These are phyloP conservation scores for Macaria notata DNA, from an alignment of 2,888 invertebrate species.

Conservation along the genomic window DNA sequence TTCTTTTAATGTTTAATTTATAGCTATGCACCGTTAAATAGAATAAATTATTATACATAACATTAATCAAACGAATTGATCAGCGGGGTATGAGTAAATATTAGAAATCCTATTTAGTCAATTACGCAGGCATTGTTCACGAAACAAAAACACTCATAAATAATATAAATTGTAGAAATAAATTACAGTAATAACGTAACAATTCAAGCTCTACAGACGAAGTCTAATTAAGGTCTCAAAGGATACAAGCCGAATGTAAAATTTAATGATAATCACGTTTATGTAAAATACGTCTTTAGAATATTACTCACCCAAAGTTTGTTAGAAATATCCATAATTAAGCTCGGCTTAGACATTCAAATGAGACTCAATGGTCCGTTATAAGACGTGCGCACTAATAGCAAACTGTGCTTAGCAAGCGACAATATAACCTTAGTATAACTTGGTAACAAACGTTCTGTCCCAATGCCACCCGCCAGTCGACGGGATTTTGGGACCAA, in stretches of 20 bases:
- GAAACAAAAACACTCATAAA: too few relatives aligned
- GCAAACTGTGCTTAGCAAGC: constrained; percentile 36
- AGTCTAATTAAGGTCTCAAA: constrained; percentile 18
- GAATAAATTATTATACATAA: too few relatives aligned
- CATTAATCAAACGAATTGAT: too few relatives aligned
- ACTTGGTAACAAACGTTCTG: constrained; percentile 41
- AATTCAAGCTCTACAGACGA: too few relatives aligned
- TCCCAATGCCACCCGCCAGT: constrained; percentile 44
- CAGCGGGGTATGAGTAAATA: too few relatives aligned
- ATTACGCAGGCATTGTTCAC: too few relatives aligned
- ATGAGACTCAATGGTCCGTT: constrained; percentile 33
- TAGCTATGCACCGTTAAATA: too few relatives aligned
- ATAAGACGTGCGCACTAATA: constrained; percentile 36
- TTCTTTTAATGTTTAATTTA: too few relatives aligned
- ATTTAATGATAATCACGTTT: constrained; percentile 35
- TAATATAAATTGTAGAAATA: too few relatives aligned
- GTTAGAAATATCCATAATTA: constrained; percentile 38
- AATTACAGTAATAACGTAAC: too few relatives aligned
- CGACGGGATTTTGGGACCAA: constrained; percentile 57
- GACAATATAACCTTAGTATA: constrained; percentile 34
- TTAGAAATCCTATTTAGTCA: too few relatives aligned
- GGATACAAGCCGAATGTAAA: constrained; percentile 15
- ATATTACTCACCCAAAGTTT: constrained; percentile 32
- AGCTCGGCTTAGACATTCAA: constrained; percentile 38
- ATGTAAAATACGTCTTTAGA: constrained; percentile 34